Evolutionary conservation across 92 coral and sea anemone species (phyloP), one percentile per base, ranked within the genome.

Genomic region (Porites evermanni): DNA sequence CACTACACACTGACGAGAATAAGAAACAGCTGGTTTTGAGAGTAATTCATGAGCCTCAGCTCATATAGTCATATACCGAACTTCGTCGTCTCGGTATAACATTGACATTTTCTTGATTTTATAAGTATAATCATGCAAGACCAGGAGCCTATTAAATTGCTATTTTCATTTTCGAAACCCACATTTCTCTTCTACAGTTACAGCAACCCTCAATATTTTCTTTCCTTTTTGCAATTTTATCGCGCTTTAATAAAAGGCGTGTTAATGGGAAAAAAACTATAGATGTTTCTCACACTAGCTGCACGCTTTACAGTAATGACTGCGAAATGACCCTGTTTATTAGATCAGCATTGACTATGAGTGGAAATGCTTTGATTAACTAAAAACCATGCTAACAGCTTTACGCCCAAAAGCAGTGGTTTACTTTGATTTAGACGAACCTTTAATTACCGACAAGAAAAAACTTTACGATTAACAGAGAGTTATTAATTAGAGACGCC

Each of bases 291-390:
- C 72, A 64, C 66, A 8, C 12, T 13, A 6, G 52, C 26, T n/a
- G 24, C 70, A 81, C 58, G 47, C 67, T 17, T 56, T 18, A 19
- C 78, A 12, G 10, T 44, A 60, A 63, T 82, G 78, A 82, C 26
- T 71, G 70, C 58, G 19, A 73, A 70, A 83, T 61, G 79, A 51
- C 26, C 79, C 53, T 56, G 64, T 73, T 74, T 51, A 83, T 74
- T 74, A 26, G 65, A 83, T 74, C 80, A 64, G 2, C 79, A 51
- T 74, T 83, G 64, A 13, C 74, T 29, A 18, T 61, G 50, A 72
- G 70, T 71, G 86, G 17, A 60, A 81, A 80, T 26, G 86, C 66
- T 26, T 81, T 81, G 78, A 81, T 58, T 70, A 81, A 81, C 86
- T 70, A 70, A 77, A 70, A 56, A 32, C 53, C 60, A 81, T 69